These are phyloP conservation scores for Cassiopea xamachana DNA, from an alignment of 30 jellyfish, hydroid and myxozoan genomes.

Conservation along the genomic window DNA sequence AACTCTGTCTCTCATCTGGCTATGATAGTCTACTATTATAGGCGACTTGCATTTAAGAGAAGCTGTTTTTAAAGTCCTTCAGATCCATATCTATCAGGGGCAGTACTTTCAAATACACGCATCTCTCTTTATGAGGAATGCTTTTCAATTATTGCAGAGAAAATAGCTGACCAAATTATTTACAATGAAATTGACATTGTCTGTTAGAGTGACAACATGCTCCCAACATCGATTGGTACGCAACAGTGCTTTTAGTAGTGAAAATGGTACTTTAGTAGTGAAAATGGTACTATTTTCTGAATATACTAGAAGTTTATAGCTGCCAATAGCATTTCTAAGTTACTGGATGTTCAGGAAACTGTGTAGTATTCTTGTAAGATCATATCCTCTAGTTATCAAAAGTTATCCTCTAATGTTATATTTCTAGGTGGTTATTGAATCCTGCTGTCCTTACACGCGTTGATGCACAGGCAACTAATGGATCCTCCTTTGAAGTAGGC, in stretches of 20 bases:
- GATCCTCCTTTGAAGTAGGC: too few relatives aligned
- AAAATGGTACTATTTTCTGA: too few relatives aligned
- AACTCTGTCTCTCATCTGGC: slow-evolving; percentile 17
- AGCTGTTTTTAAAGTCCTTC: slow-evolving; percentile 11
- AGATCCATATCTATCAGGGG: slow-evolving; percentile 51
- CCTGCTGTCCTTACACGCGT: too few relatives aligned
- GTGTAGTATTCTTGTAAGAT: too few relatives aligned
- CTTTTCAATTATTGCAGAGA: slow-evolving; percentile 24
- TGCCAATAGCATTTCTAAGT: too few relatives aligned
- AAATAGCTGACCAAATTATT: slow-evolving; percentile 13
- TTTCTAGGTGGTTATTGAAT: too few relatives aligned
- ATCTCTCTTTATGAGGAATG: slow-evolving; percentile 24
- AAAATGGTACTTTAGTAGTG: slow-evolving; percentile 3
- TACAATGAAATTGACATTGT: slow-evolving; percentile 15
- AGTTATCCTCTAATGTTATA: too few relatives aligned
- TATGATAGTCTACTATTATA: slow-evolving; percentile 12
- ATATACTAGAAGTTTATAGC: too few relatives aligned
- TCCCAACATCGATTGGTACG: slow-evolving; percentile 7
- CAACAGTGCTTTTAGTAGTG: too few relatives aligned
- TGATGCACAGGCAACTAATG: too few relatives aligned
- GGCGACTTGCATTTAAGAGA: slow-evolving; percentile 18
- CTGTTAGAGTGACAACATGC: slow-evolving; percentile 39
- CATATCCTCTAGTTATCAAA: too few relatives aligned
- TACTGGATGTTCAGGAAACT: too few relatives aligned
- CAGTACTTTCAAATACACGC: slow-evolving; percentile 55